Percentiles rank a stretch among this genome's conserved stretches.
These are phyloP conservation scores for Podiceps cristatus DNA, from an alignment of 2,113 vertebrate species.

Conservation along the genomic window DNA sequence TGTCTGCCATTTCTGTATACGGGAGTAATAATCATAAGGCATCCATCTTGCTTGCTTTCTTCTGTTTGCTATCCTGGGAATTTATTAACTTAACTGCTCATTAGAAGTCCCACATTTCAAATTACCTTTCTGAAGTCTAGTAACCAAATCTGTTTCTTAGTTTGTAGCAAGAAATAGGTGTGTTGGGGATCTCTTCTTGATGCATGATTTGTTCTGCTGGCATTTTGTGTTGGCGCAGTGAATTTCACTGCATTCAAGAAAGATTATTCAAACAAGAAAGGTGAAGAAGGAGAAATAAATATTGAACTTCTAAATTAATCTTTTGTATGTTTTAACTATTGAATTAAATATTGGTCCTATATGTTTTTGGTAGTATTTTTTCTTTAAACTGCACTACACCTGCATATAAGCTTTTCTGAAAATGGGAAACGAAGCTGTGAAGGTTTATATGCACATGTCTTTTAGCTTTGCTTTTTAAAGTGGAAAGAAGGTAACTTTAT, in stretches of 20 bases:
- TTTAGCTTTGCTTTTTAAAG: not conserved
- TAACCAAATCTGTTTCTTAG: not conserved
- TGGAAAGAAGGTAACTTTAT: not conserved
- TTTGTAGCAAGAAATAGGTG: not conserved
- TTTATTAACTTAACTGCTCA: not conserved
- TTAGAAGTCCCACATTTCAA: not conserved
- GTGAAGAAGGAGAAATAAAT: not conserved
- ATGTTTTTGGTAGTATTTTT: not conserved
- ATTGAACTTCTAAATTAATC: not conserved
- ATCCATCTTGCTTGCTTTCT: not conserved
- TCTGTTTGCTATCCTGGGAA: not conserved
- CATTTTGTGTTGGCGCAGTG: not conserved
- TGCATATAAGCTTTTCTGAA: not conserved
- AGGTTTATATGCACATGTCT: not conserved
- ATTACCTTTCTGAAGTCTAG: not conserved
- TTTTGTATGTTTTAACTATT: not conserved
- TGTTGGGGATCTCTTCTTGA: not conserved
- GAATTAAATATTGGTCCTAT: not conserved
- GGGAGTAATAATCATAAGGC: not conserved
- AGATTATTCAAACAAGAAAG: not conserved
- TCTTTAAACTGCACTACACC: not conserved
- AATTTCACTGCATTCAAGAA: not conserved
- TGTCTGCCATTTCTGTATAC: not conserved
- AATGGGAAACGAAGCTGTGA: not conserved
- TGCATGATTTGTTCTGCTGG: not conserved